Conservation (phyloP, 2,888 invertebrate species). For the Apamea anceps region DNA sequence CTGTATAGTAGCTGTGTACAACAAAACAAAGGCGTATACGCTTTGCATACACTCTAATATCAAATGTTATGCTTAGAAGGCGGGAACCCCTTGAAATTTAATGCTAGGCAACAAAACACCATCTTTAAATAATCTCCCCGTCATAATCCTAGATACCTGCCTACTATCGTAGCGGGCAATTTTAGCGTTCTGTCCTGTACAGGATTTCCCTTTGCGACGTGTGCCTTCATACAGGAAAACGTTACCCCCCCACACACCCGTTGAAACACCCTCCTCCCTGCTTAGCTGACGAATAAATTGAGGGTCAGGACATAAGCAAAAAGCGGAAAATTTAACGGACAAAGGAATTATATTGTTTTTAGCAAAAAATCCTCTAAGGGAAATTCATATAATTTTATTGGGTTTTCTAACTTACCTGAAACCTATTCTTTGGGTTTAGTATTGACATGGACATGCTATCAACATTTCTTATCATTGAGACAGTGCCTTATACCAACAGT, state of each 20-base stretch:
- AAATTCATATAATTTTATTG: not conserved
- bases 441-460: not conserved
- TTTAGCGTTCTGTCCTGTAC: constrained; percentile 89
- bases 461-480: not conserved
- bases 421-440: too few species aligned
- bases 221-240: constrained; percentile 90
- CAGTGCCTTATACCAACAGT: not conserved
- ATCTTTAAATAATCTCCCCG: constrained; percentile 25
- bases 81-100: not conserved
- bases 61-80: not conserved
- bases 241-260: constrained; percentile 79
- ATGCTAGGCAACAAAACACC: constrained; percentile 3
- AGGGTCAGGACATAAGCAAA: constrained; percentile 59
- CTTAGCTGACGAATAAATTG: constrained; percentile 85
- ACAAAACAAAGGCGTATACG: too few species aligned
- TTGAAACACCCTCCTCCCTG: constrained; percentile 78
- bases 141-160: constrained; percentile 73
- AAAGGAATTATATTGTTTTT: constrained; percentile 14
- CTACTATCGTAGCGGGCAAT: constrained; percentile 85
- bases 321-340: constrained; percentile 53
- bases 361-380: not conserved
- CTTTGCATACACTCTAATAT: not conserved
- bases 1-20: not conserved
- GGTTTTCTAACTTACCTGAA: not conserved
- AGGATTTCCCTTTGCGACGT: constrained; percentile 89